These are phyloP conservation scores for Acanthis flammea DNA, from an alignment of 2,797 vertebrate species.

Conservation along the genomic window DNA sequence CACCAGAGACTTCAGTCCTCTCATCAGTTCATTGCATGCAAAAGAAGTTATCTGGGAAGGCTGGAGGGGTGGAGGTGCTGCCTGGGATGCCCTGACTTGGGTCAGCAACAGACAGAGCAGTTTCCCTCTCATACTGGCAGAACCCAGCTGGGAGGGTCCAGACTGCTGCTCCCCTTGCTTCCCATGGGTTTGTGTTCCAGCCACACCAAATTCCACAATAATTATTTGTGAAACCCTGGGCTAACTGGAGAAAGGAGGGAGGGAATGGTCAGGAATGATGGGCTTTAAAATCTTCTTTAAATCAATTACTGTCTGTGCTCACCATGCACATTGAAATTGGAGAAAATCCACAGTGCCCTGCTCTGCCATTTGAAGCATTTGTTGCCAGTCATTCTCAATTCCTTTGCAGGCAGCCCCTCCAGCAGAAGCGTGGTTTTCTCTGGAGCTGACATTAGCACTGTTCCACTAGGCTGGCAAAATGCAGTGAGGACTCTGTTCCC, in stretches of 20 bases:
- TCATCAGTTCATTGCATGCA: background rate
- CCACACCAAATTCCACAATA: background rate
- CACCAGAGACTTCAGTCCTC: background rate
- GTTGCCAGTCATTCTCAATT: background rate
- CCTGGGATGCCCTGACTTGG: background rate
- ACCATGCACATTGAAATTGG: background rate
- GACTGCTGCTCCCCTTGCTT: background rate
- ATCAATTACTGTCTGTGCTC: background rate
- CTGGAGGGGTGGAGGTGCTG: background rate
- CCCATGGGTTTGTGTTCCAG: background rate
- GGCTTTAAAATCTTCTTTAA: background rate
- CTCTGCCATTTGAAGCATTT: conserved; percentile 14
- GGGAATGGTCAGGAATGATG: background rate
- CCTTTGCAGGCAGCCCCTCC: background rate
- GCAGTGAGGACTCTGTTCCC: background rate
- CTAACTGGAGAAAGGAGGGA: background rate
- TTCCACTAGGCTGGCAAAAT: conserved; percentile 30
- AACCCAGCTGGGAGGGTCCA: background rate
- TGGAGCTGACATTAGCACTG: background rate
- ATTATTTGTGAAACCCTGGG: background rate
- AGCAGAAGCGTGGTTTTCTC: background rate
- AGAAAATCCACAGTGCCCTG: background rate
- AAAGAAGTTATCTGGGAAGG: background rate
- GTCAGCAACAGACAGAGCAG: accelerated
- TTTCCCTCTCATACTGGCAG: background rate